Conservation (phyloP, 1,140 invertebrate genomes). For the Andrena cerasifolii region DNA sequence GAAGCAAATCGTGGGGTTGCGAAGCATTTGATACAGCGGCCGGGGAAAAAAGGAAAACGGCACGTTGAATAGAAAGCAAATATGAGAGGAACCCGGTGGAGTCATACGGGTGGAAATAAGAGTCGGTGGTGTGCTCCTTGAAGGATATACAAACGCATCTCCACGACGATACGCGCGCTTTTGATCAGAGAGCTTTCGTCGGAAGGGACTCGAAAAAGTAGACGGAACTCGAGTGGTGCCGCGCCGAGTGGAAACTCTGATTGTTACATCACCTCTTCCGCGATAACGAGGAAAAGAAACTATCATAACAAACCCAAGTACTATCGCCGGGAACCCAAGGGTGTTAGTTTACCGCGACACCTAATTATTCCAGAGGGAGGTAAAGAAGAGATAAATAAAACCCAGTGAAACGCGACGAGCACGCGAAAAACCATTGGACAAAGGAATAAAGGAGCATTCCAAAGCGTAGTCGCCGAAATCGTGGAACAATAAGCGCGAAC, state of each 20-base stretch:
- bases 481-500: neutral
- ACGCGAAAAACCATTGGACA: too few species aligned
- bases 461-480: neutral
- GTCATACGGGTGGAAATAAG: slow-evolving; percentile 15
- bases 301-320: neutral
- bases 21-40: neutral
- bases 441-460: neutral
- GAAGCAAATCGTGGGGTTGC: neutral
- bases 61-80: slow-evolving; percentile 36
- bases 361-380: too few species aligned
- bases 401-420: too few species aligned
- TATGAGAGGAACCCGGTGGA: slow-evolving; percentile 27
- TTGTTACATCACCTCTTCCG: neutral
- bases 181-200: neutral
- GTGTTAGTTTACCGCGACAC: too few species aligned
- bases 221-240: neutral
- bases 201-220: slow-evolving; percentile 5
- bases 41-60: slow-evolving; percentile 7
- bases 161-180: neutral
- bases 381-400: too few species aligned
- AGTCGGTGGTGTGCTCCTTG: neutral
- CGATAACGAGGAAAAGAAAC: neutral
- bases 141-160: neutral
- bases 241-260: neutral
- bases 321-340: too few species aligned